Evolutionary conservation across 2,113 vertebrate species (phyloP), one percentile per base, ranked within the genome.

Genomic region (Xyliphius kryptos): DNA sequence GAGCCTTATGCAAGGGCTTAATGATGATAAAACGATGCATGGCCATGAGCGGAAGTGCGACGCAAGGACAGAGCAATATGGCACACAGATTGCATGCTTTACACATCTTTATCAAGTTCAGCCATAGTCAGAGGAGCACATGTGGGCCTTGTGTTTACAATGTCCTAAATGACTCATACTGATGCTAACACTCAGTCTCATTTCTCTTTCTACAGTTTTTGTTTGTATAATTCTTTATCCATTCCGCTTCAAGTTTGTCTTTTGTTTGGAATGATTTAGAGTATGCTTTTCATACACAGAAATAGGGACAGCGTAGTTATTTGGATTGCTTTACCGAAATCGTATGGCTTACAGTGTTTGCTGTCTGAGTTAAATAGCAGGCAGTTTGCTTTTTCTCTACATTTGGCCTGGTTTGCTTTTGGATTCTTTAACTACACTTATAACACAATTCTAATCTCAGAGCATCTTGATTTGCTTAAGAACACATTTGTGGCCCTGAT

Each of bases 1-100:
- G 76, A 77, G 74, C 74, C 76, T 77, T 75, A 71, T 77, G 76
- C 75, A 66, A 78, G 66, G 66, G 63, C 77, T 79, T 80, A 82
- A 77, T 80, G 68, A 75, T 74, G 79, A 77, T 67, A 66, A 73
- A 83, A 64, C 2, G 41, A 63, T 73, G 62, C 74, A 68, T 54
- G n/a, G n/a, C n/a, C n/a, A n/a, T n/a, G n/a, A n/a, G 74, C 60
- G 67, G 69, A 52, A 20, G 43, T 52, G 47, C 61, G 41, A 47
- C 44, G 19, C 43, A 43, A 51, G 38, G 54, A 15, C 22, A 56
- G 20, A 19, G 50, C 61, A 63, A 64, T 68, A 72, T 72, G 56
- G 61, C 49, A 37, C 16, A 14, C 49, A 53, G 22, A 36, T 19
- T 52, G 48, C 56, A 53, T 60, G 64, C 56, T 22, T 67, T 67